Percentiles rank a stretch among this genome's conserved stretches.
phyloP scores from a whole-genome alignment of 2,797 vertebrate genomes.

The Molossus alvarezi region DNA sequence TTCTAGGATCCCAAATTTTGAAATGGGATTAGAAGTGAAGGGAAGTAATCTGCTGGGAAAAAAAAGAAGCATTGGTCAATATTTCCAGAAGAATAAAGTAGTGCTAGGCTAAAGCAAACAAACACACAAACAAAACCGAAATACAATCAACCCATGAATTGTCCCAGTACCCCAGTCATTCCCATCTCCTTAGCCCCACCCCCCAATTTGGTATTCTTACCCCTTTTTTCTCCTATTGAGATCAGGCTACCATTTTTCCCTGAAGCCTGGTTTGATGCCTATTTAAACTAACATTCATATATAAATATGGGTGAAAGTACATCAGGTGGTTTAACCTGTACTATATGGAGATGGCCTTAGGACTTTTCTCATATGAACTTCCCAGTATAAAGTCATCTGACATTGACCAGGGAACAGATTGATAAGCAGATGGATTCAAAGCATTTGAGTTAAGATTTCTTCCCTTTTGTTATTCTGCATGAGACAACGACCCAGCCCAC shows the following conservation, averaged over 20 bases:
- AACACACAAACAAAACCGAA: neutral
- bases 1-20: neutral
- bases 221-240: neutral
- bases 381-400: neutral
- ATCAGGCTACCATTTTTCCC: neutral
- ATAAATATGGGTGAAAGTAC: neutral
- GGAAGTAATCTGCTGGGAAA: neutral
- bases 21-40: neutral
- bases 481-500: neutral
- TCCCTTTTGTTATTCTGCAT: neutral
- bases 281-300: neutral
- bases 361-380: neutral
- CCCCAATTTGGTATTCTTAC: neutral
- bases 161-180: neutral
- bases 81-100: conserved; percentile 34
- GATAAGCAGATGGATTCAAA: neutral
- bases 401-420: neutral
- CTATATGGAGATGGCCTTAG: neutral
- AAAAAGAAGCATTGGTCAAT: neutral
- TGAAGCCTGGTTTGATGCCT: neutral
- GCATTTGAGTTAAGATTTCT: neutral
- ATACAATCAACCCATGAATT: neutral
- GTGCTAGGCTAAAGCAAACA: neutral
- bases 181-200: neutral
- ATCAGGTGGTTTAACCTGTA: neutral